These are phyloP conservation scores for Camponotus fellah DNA, from an alignment of 2,888 invertebrate species.

Conservation along the genomic window DNA sequence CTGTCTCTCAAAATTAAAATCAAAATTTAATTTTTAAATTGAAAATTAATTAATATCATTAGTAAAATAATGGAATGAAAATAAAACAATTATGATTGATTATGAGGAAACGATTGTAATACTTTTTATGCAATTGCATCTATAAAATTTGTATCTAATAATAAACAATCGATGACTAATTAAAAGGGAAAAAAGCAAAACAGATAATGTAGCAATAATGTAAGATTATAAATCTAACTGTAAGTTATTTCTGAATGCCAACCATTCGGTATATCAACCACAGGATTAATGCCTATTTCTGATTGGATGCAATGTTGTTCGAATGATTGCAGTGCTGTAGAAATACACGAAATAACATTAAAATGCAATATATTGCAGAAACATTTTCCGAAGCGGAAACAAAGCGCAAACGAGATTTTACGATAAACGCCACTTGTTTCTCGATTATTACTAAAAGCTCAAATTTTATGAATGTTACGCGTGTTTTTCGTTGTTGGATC, in stretches of 20 bases:
- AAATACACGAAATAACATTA: constrained; percentile 45
- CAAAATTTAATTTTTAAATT: not conserved
- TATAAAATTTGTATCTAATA: constrained; percentile 54
- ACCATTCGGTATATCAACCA: constrained; percentile 37
- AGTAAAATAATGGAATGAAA: constrained; percentile 18
- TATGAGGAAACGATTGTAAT: not conserved
- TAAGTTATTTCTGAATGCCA: constrained; percentile 34
- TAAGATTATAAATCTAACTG: constrained; percentile 40
- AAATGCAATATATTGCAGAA: not conserved
- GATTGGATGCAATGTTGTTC: constrained; percentile 29
- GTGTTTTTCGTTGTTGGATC: constrained; percentile 15
- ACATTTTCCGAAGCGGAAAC: constrained; percentile 21
- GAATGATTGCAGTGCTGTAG: constrained; percentile 29
- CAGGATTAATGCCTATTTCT: constrained; percentile 46
- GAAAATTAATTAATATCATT: not conserved
- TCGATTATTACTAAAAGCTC: constrained; percentile 33
- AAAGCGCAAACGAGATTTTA: constrained; percentile 36
- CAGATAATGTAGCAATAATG: not conserved
- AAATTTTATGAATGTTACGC: constrained; percentile 41
- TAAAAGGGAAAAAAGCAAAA: constrained; percentile 3
- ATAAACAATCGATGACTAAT: constrained; percentile 27
- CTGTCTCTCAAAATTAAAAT: constrained; percentile 10
- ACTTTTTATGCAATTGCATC: constrained; percentile 55
- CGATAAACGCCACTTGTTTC: constrained; percentile 23
- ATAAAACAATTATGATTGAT: not conserved